A percentile compares a stretch with the other conserved stretches of the same genome.
Conservation (phyloP, 2,888 invertebrate genomes). For the Abrostola tripartita region DNA sequence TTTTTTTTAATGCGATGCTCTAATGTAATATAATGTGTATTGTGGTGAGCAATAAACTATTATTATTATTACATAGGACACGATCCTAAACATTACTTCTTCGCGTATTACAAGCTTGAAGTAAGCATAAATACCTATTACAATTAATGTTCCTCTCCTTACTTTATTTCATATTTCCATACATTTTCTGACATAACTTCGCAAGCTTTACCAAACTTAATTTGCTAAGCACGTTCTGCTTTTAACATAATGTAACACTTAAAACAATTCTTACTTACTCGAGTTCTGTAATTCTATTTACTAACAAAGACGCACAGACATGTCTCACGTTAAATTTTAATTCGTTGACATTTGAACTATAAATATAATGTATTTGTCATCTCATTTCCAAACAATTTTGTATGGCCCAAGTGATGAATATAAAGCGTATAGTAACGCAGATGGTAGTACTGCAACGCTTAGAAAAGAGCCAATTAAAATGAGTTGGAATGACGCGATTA, state of each 20-base stretch:
- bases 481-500: no score
- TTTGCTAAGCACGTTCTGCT: neutral
- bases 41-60: no score
- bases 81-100: neutral
- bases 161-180: neutral
- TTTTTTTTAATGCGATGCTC: no score
- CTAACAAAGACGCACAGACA: conserved; percentile 7
- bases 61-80: no score
- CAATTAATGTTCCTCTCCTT: neutral
- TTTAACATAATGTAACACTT: neutral
- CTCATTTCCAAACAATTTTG: conserved; percentile 15
- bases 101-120: neutral
- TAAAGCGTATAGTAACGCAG: neutral
- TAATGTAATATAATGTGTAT: no score
- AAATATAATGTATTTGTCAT: conserved; percentile 24
- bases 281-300: conserved; percentile 13
- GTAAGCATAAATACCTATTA: neutral
- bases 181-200: neutral
- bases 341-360: conserved; percentile 32
- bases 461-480: no score
- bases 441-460: no score
- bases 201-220: no score
- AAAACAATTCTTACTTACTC: neutral
- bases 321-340: conserved; percentile 21
- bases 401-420: conserved; percentile 3